These are phyloP conservation scores for Polypedilum vanderplanki DNA, from an alignment of 1,140 invertebrate species.

Conservation along the genomic window DNA sequence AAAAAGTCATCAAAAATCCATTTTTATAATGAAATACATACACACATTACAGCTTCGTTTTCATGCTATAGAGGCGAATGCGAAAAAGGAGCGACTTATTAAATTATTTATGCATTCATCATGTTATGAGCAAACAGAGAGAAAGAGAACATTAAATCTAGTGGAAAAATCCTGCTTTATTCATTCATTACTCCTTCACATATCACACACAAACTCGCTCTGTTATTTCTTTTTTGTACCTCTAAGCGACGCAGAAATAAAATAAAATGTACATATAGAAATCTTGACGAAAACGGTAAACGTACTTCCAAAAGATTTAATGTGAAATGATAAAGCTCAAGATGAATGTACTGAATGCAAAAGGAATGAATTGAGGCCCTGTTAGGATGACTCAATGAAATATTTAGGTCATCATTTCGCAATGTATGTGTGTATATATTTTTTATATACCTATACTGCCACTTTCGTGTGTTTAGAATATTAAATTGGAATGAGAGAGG, in stretches of 20 bases:
- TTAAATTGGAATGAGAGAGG: background rate
- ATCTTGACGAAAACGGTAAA: background rate
- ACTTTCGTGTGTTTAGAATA: background rate
- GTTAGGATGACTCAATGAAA: too few species aligned
- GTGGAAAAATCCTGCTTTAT: constrained; percentile 14
- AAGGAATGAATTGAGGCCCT: background rate
- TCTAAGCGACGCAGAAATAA: background rate
- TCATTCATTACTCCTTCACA: background rate
- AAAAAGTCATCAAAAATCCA: constrained; percentile 18
- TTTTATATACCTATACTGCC: background rate
- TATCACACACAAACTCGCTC: background rate
- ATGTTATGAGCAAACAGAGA: background rate
- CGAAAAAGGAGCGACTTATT: background rate
- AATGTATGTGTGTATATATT: background rate
- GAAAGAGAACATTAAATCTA: constrained; percentile 21
- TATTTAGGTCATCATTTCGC: background rate
- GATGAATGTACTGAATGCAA: background rate
- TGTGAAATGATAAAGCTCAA: background rate
- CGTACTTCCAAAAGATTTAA: background rate
- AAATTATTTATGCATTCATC: constrained; percentile 27
- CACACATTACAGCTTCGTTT: background rate
- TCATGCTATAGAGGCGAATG: background rate
- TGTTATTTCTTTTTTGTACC: background rate
- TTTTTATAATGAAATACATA: background rate
- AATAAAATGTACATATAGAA: background rate